Evolutionary conservation across 1,140 invertebrate species (phyloP).

Genomic region (Dendrolimus punctatus): DNA sequence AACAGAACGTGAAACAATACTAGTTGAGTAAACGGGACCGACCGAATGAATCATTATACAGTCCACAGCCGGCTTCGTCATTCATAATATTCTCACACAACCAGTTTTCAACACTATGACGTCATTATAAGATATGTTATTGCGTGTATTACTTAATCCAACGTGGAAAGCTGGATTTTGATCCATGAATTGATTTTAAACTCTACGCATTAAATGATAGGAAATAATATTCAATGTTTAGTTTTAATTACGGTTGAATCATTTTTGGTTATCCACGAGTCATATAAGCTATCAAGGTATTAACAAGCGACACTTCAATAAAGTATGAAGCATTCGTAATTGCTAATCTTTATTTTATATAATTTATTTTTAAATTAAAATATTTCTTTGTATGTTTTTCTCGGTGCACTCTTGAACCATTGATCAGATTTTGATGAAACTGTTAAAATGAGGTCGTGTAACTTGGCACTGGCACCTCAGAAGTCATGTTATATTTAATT

Average conservation of each 20-base stretch:
- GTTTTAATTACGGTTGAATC: constrained; percentile 3
- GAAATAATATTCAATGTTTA: constrained; percentile 13
- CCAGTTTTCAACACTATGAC: constrained; percentile 16
- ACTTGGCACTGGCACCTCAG: too few species aligned
- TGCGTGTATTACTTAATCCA: constrained; percentile 5
- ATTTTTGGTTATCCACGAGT: not conserved
- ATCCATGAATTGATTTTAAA: too few species aligned
- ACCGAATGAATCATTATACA: constrained; percentile 46
- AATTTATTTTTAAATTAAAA: too few species aligned
- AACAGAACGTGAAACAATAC: not conserved
- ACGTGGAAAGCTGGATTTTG: too few species aligned
- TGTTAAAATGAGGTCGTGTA: too few species aligned
- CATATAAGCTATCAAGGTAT: not conserved
- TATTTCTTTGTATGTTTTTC: too few species aligned
- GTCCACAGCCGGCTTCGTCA: constrained; percentile 49
- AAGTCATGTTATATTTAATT: too few species aligned
- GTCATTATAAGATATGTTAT: constrained; percentile 16
- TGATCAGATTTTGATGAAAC: too few species aligned
- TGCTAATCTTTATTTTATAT: too few species aligned
- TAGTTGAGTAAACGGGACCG: constrained; percentile 31
- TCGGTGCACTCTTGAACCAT: too few species aligned
- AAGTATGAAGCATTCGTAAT: too few species aligned
- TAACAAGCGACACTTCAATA: too few species aligned
- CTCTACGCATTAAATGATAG: not conserved
- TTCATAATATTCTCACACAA: constrained; percentile 29